Conservation (phyloP, 2,888 invertebrate species). For the Nasonia oneida region DNA sequence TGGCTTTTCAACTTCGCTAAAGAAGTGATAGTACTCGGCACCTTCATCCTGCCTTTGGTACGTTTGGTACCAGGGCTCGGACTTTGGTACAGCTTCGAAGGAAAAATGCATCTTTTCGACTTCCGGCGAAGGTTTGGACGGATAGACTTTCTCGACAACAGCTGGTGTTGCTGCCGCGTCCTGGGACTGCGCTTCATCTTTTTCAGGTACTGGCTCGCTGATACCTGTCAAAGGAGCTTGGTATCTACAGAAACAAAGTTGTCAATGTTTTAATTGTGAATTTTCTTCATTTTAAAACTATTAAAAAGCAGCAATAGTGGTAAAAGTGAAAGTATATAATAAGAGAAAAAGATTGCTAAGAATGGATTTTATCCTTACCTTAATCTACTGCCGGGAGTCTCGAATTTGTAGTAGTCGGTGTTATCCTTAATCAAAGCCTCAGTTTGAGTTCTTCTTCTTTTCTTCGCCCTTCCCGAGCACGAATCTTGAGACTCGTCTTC, state of each 20-base stretch:
- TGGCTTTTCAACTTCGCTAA: conserved; percentile 82
- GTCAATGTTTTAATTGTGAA: neutral
- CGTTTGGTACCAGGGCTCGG: conserved; percentile 90
- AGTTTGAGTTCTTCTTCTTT: conserved; percentile 81
- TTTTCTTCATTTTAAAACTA: neutral
- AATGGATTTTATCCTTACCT: conserved; percentile 69
- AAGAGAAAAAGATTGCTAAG: neutral
- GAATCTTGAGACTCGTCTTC: conserved; percentile 77
- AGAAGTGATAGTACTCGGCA: conserved; percentile 83
- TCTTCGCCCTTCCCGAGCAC: conserved; percentile 71
- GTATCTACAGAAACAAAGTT: conserved; percentile 66
- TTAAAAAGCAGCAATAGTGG: neutral
- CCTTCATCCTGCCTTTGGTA: conserved; percentile 89
- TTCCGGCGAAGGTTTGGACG: conserved; percentile 77
- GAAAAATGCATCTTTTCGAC: conserved; percentile 86
- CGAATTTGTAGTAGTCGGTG: conserved; percentile 82
- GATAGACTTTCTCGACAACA: conserved; percentile 68
- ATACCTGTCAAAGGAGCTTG: conserved; percentile 78
- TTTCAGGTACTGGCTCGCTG: conserved; percentile 72
- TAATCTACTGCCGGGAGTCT: conserved; percentile 78
- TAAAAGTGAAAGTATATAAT: neutral
- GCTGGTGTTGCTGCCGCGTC: conserved; percentile 68
- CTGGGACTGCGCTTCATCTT: conserved; percentile 64
- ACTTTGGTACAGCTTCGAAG: conserved; percentile 87
- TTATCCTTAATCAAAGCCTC: conserved; percentile 83